Conservation (phyloP, 2,888 invertebrate species). For the Tachina grossa region DNA sequence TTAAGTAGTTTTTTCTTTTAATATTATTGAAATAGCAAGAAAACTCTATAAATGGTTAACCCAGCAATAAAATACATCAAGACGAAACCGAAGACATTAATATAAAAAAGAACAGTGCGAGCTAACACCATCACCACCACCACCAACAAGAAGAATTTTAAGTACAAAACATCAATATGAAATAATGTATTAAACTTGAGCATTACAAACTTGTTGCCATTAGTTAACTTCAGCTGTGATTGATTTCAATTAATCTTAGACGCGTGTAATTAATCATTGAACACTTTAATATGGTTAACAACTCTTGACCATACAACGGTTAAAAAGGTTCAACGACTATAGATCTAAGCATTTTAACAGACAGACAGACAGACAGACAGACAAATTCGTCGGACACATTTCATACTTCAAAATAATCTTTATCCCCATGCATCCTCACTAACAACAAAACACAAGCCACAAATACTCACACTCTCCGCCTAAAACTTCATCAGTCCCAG, state of each 20-base stretch:
- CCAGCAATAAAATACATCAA: slow-evolving; percentile 17
- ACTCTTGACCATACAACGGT: slow-evolving; percentile 81
- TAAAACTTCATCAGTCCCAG: slow-evolving; percentile 19
- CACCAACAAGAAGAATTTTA: slow-evolving; percentile 42
- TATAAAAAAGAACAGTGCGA: not conserved
- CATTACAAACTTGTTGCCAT: slow-evolving; percentile 82
- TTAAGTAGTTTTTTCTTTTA: slow-evolving; percentile 55
- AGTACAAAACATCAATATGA: slow-evolving; percentile 63
- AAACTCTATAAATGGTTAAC: slow-evolving; percentile 47
- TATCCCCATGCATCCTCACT: slow-evolving; percentile 44
- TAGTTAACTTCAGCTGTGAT: slow-evolving; percentile 83
- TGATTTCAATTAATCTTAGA: slow-evolving; percentile 83
- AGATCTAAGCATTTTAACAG: slow-evolving; percentile 48
- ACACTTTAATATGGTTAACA: slow-evolving; percentile 83
- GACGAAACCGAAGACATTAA: slow-evolving; percentile 32
- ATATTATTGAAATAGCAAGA: slow-evolving; percentile 56
- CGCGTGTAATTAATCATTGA: slow-evolving; percentile 83
- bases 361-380: slow-evolving; percentile 48
- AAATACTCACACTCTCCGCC: not conserved
- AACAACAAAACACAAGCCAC: slow-evolving; percentile 1
- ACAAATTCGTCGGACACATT: not conserved
- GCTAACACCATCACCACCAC: slow-evolving; percentile 9
- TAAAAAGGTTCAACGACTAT: slow-evolving; percentile 80
- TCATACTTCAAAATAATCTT: slow-evolving; percentile 7
- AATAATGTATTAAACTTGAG: slow-evolving; percentile 70